Evolutionary conservation across 2,888 invertebrate genomes (phyloP).

Genomic region (Drosophila hamatofila): DNA sequence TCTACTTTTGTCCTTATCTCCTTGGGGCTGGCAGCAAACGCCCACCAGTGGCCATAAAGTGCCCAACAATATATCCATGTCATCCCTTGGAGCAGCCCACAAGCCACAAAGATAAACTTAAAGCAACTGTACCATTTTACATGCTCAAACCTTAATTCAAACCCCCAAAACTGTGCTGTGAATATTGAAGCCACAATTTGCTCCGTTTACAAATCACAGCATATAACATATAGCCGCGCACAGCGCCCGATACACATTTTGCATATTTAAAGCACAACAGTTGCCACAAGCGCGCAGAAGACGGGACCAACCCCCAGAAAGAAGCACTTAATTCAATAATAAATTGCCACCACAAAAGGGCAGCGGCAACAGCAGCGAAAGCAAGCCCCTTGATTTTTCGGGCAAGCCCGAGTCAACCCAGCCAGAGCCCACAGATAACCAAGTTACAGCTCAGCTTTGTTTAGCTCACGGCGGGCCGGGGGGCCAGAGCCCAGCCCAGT

Average conservation of each 20-base stretch:
- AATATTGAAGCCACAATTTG: conserved; percentile 54
- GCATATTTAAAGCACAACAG: conserved; percentile 66
- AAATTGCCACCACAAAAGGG: conserved; percentile 72
- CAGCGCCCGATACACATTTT: conserved; percentile 60
- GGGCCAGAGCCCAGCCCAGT: conserved; percentile 55
- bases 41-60: conserved; percentile 54
- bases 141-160: conserved; percentile 76
- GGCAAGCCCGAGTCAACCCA: conserved; percentile 55
- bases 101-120: conserved; percentile 49
- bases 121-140: conserved; percentile 76
- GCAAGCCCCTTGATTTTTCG: conserved; percentile 46
- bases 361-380: conserved; percentile 28
- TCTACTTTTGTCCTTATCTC: conserved; percentile 44
- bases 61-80: conserved; percentile 47
- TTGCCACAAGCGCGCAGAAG: conserved; percentile 39
- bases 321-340: conserved; percentile 80
- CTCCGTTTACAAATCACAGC: conserved; percentile 36
- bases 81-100: conserved; percentile 43
- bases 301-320: conserved; percentile 58
- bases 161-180: conserved; percentile 54
- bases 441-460: conserved; percentile 48
- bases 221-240: conserved; percentile 19
- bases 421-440: conserved; percentile 63
- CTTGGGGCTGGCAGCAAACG: conserved; percentile 57
- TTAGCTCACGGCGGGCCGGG: conserved; percentile 13